Conservation (phyloP, 2,113 vertebrate genomes). For the Callopanchax toddi region DNA sequence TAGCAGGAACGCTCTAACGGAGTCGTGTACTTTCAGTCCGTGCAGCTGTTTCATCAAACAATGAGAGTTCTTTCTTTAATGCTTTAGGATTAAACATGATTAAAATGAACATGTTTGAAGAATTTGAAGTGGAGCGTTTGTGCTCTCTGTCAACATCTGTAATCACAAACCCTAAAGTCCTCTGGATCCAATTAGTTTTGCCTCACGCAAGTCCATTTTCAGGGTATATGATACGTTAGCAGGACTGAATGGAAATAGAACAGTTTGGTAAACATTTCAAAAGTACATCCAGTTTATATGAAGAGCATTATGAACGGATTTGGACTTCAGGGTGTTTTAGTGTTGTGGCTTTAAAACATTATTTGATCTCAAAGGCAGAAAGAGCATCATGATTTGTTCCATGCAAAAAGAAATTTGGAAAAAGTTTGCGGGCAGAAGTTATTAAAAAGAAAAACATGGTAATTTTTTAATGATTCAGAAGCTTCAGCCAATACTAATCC, state of each 20-base stretch:
- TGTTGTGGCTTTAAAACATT: slow-evolving; percentile 2
- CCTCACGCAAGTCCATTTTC: slow-evolving; percentile 16
- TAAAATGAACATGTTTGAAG: not conserved
- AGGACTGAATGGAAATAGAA: slow-evolving; percentile 19
- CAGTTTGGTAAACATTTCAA: slow-evolving; percentile 39
- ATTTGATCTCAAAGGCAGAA: slow-evolving; percentile 14
- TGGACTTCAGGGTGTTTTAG: slow-evolving; percentile 10
- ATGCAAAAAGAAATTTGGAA: slow-evolving; percentile 13
- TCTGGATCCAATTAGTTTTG: slow-evolving; percentile 43
- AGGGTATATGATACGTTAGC: slow-evolving; percentile 40
- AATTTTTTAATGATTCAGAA: not conserved
- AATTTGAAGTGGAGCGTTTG: slow-evolving; percentile 5
- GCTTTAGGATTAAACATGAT: slow-evolving; percentile 6
- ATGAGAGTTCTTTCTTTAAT: slow-evolving; percentile 10
- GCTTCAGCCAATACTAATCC: too few species aligned
- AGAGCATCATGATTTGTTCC: too few species aligned
- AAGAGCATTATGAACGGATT: slow-evolving; percentile 1
- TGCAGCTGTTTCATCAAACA: slow-evolving; percentile 14
- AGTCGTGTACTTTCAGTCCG: not conserved
- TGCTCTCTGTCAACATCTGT: slow-evolving; percentile 36
- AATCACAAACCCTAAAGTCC: slow-evolving; percentile 9
- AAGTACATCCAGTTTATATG: slow-evolving; percentile 2
- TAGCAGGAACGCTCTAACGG: not conserved
- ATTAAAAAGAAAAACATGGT: slow-evolving; percentile 5
- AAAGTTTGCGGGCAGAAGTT: not conserved